Evolutionary conservation across 2,888 invertebrate genomes (phyloP).

Genomic region (Parasteatoda lunata): DNA sequence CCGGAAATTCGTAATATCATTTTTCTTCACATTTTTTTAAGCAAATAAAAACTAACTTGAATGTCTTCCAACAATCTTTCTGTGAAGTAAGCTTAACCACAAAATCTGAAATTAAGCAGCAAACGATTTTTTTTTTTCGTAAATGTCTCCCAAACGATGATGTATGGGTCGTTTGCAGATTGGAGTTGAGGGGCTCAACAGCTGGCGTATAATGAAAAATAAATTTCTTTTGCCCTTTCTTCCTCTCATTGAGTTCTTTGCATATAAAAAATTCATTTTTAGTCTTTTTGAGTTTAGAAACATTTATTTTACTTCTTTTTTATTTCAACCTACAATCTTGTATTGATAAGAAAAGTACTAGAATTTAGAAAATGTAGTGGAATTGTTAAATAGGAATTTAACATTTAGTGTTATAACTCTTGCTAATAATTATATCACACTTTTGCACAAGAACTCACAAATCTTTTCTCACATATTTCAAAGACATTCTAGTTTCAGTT

Average conservation of each 20-base stretch:
- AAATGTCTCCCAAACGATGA: constrained; percentile 49
- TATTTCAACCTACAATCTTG: constrained; percentile 35
- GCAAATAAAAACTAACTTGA: no score
- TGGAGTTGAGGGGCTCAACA: constrained; percentile 52
- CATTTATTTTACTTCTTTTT: constrained; percentile 46
- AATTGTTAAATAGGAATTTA: no score
- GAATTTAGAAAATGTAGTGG: constrained; percentile 56
- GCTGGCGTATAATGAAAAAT: constrained; percentile 36
- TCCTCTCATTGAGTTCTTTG: constrained; percentile 11
- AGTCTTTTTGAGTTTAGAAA: constrained; percentile 34
- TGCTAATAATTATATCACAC: no score
- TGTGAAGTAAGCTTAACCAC: background rate
- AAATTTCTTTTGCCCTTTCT: background rate
- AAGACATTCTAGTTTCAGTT: no score
- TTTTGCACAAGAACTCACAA: no score
- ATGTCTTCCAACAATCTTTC: no score
- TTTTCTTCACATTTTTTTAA: no score
- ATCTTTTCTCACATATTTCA: no score
- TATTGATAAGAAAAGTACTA: constrained; percentile 46
- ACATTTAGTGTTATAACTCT: no score
- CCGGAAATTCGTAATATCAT: no score
- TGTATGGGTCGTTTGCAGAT: constrained; percentile 35
- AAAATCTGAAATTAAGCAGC: constrained; percentile 57
- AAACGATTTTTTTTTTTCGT: constrained; percentile 41
- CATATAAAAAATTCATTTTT: constrained; percentile 50